Conservation (phyloP, 2,888 invertebrate species). For the Bhutanitis thaidina region DNA sequence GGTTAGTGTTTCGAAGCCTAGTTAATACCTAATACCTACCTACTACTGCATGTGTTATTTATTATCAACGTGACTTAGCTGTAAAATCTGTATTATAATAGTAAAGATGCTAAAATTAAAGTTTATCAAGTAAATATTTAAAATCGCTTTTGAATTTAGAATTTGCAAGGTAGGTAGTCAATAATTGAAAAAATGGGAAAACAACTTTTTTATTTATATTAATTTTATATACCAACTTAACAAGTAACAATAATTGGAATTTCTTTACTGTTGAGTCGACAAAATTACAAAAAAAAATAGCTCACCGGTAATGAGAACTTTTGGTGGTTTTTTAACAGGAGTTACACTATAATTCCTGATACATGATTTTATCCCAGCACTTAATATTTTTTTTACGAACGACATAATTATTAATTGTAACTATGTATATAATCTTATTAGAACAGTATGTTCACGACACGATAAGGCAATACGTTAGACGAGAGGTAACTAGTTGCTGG, state of each 20-base stretch:
- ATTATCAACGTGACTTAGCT: too few relatives aligned
- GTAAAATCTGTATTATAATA: too few relatives aligned
- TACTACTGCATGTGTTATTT: too few relatives aligned
- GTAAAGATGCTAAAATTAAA: too few relatives aligned
- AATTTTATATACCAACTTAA: neutral
- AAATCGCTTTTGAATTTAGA: too few relatives aligned
- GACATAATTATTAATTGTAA: slow-evolving; percentile 28
- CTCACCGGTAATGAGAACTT: slow-evolving; percentile 81
- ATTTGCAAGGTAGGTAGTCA: neutral
- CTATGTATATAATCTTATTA: neutral
- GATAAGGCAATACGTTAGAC: slow-evolving; percentile 49
- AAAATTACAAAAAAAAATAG: slow-evolving; percentile 22
- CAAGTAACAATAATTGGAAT: neutral
- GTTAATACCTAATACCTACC: too few relatives aligned
- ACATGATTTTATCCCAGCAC: slow-evolving; percentile 37
- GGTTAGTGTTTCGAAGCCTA: too few relatives aligned
- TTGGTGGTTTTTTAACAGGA: slow-evolving; percentile 56
- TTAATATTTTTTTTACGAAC: slow-evolving; percentile 50
- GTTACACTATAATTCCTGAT: slow-evolving; percentile 50
- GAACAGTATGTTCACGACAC: slow-evolving; percentile 31
- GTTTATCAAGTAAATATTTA: too few relatives aligned
- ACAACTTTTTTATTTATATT: neutral
- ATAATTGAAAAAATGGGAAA: too few relatives aligned
- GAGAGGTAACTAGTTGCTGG: slow-evolving; percentile 45
- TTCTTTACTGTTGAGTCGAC: neutral